Conservation (phyloP, 2,113 vertebrate genomes). For the Trematomus loennbergii region DNA sequence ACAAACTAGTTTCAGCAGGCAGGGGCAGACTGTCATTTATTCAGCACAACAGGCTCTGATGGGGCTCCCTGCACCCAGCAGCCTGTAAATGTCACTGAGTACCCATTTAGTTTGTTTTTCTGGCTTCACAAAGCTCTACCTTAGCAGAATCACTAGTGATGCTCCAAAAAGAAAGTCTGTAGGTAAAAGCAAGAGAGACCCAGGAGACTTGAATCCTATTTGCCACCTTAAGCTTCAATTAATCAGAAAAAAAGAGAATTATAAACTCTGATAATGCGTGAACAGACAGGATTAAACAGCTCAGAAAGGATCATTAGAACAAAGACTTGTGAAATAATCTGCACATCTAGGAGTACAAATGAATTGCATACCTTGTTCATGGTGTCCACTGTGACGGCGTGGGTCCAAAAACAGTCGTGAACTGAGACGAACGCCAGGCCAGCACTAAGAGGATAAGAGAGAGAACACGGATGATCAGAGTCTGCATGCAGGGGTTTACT, state of each 20-base stretch:
- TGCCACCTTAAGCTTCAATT: background rate
- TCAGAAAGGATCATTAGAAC: constrained; percentile 2
- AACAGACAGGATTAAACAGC: constrained; percentile 11
- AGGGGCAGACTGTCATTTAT: constrained; percentile 40
- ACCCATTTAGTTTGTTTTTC: constrained; percentile 9
- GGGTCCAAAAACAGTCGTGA: constrained; percentile 98
- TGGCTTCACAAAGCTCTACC: constrained; percentile 10
- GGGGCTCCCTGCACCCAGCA: constrained; percentile 47
- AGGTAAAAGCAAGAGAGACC: background rate
- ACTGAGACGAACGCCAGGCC: constrained; percentile 95
- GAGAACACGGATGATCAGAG: background rate
- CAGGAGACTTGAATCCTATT: background rate
- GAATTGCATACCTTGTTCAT: constrained; percentile 92
- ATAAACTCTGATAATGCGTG: background rate
- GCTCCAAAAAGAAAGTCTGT: background rate
- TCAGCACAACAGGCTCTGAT: constrained; percentile 39
- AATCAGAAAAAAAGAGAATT: background rate
- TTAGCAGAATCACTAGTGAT: background rate
- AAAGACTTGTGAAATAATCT: background rate
- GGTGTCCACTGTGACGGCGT: constrained; percentile 88
- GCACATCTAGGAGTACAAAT: background rate
- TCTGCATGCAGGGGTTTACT: background rate
- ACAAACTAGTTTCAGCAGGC: constrained; percentile 33
- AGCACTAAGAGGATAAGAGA: constrained; percentile 76
- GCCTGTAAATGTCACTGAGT: constrained; percentile 20